Evolutionary conservation across 2,113 vertebrate genomes (phyloP).

Genomic region (Loxodonta africana): DNA sequence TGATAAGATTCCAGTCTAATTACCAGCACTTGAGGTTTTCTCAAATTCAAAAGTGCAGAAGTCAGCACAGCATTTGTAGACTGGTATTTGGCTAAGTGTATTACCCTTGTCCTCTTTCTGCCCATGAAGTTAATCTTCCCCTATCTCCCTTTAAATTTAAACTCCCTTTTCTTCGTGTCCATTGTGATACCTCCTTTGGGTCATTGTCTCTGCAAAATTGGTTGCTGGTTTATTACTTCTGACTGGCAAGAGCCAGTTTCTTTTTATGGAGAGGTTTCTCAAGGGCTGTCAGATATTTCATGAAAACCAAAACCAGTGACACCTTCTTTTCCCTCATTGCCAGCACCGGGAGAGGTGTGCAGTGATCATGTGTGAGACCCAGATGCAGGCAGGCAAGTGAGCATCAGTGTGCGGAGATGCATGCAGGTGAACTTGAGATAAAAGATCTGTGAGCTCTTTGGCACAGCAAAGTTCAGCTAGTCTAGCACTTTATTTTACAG

Average conservation of each 20-base stretch:
- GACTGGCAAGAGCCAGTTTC: slow-evolving; percentile 26
- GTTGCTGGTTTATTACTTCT: slow-evolving; percentile 50
- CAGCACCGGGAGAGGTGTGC: background rate
- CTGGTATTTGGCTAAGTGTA: slow-evolving; percentile 55
- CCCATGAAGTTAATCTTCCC: slow-evolving; percentile 61
- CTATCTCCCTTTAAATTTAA: slow-evolving; percentile 59
- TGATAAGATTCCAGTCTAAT: slow-evolving; percentile 75
- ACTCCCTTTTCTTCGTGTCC: slow-evolving; percentile 41
- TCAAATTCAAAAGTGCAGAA: slow-evolving; percentile 60
- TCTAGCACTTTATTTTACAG: background rate
- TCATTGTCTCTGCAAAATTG: slow-evolving; percentile 37
- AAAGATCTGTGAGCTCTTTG: background rate
- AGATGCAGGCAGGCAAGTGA: background rate
- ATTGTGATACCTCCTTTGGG: background rate
- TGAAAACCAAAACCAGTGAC: slow-evolving; percentile 52
- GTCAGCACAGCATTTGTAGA: slow-evolving; percentile 64
- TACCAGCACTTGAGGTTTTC: slow-evolving; percentile 72
- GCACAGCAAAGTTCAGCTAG: background rate
- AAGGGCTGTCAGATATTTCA: slow-evolving; percentile 25
- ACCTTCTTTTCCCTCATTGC: background rate
- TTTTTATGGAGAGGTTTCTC: slow-evolving; percentile 60
- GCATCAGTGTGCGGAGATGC: background rate
- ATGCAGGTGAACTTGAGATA: background rate
- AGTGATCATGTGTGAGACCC: background rate
- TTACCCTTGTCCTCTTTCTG: slow-evolving; percentile 59